Evolutionary conservation across 2,113 vertebrate species (phyloP).

Genomic region (Crotalus viridis): DNA sequence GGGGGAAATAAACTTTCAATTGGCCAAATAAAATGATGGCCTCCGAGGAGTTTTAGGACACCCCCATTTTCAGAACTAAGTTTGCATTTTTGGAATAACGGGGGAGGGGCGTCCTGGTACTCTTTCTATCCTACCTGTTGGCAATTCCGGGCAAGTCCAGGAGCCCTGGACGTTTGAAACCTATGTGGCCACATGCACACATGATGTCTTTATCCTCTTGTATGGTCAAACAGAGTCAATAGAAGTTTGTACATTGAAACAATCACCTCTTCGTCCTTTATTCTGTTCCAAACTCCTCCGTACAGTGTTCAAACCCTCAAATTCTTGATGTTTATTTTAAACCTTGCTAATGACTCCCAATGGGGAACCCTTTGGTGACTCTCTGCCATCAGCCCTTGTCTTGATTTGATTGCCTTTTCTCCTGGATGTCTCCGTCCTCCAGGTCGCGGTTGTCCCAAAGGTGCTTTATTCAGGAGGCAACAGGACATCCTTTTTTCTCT

Average conservation of each 20-base stretch:
- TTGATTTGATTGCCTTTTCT: background rate
- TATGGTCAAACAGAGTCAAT: background rate
- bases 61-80: background rate
- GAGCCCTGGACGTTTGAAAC: background rate
- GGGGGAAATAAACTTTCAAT: background rate
- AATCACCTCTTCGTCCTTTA: background rate
- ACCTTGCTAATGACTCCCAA: background rate
- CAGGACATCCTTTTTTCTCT: too few relatives aligned
- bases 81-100: background rate
- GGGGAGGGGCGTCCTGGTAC: background rate
- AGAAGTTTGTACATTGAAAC: background rate
- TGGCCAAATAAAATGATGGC: background rate
- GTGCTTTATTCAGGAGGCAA: too few relatives aligned
- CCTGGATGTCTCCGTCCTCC: background rate
- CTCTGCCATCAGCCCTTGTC: background rate
- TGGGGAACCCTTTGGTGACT: background rate
- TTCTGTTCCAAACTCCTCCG: background rate
- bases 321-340: background rate
- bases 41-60: background rate
- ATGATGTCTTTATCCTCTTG: background rate
- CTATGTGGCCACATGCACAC: background rate
- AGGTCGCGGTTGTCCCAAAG: too few relatives aligned
- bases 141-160: background rate
- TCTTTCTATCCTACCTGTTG: background rate
- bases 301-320: background rate